Evolutionary conservation across 2,113 vertebrate genomes (phyloP).

Genomic region (Lonchura striata): DNA sequence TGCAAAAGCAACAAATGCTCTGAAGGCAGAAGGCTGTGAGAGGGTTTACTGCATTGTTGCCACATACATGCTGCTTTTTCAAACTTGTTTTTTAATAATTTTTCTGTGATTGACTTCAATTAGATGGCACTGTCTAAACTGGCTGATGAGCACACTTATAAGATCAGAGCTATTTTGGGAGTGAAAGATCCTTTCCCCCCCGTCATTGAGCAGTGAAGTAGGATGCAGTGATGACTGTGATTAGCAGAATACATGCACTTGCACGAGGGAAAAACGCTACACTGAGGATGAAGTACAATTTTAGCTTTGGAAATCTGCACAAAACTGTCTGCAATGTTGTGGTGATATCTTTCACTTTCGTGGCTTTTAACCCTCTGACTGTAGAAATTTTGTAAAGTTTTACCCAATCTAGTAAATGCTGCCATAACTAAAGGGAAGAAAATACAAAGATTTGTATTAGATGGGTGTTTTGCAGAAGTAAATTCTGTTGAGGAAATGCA

Average conservation of each 20-base stretch:
- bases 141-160: slow-evolving; percentile 3
- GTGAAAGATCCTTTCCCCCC: slow-evolving; percentile 3
- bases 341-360: not conserved
- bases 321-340: not conserved
- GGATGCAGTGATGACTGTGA: not conserved
- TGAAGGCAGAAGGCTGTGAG: not conserved
- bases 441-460: not conserved
- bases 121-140: slow-evolving; percentile 22
- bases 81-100: slow-evolving; percentile 24
- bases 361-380: not conserved
- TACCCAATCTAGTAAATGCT: not conserved
- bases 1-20: not conserved
- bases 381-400: not conserved
- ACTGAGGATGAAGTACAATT: not conserved
- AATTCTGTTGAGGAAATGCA: not conserved
- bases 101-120: slow-evolving; percentile 14
- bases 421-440: not conserved
- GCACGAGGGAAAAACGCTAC: not conserved
- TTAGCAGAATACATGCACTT: not conserved
- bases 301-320: not conserved
- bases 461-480: not conserved
- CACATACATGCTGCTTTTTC: not conserved
- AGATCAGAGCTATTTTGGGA: slow-evolving; percentile 47
- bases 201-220: not conserved
- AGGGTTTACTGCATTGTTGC: not conserved